Conservation (phyloP, 1,140 invertebrate genomes). For the Drosophila ananassae region DNA sequence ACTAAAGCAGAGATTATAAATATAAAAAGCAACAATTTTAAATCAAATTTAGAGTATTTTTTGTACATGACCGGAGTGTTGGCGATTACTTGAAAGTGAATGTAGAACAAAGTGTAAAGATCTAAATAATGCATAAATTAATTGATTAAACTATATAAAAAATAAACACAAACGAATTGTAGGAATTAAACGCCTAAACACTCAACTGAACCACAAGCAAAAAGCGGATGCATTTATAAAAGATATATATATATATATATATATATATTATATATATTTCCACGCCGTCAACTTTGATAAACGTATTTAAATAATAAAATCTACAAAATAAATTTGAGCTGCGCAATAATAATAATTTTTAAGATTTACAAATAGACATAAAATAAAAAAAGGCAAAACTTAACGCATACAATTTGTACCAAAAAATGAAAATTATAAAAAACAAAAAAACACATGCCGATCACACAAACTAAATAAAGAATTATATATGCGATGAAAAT, state of each 20-base stretch:
- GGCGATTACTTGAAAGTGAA: neutral
- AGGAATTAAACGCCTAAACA: constrained; percentile 57
- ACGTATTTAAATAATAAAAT: constrained; percentile 50
- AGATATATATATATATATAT: neutral
- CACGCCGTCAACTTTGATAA: constrained; percentile 74
- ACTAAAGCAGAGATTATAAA: constrained; percentile 74
- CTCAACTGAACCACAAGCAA: constrained; percentile 48
- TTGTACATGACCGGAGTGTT: constrained; percentile 60
- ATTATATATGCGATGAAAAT: constrained; percentile 63
- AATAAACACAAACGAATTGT: constrained; percentile 25
- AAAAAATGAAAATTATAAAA: constrained; percentile 52
- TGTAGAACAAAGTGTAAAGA: constrained; percentile 35
- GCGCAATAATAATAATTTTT: constrained; percentile 76
- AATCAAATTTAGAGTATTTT: constrained; percentile 77
- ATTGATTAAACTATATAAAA: constrained; percentile 10
- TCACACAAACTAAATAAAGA: constrained; percentile 60
- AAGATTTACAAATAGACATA: constrained; percentile 77
- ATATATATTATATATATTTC: constrained; percentile 66
- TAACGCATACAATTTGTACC: constrained; percentile 72
- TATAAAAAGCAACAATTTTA: constrained; percentile 67
- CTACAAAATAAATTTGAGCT: constrained; percentile 56
- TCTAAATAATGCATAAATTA: constrained; percentile 41
- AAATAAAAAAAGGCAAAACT: constrained; percentile 44
- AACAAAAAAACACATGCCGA: constrained; percentile 6
- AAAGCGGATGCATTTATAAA: constrained; percentile 74